Conservation (phyloP, 1,140 invertebrate species). For the Coboldia fuscipes region DNA sequence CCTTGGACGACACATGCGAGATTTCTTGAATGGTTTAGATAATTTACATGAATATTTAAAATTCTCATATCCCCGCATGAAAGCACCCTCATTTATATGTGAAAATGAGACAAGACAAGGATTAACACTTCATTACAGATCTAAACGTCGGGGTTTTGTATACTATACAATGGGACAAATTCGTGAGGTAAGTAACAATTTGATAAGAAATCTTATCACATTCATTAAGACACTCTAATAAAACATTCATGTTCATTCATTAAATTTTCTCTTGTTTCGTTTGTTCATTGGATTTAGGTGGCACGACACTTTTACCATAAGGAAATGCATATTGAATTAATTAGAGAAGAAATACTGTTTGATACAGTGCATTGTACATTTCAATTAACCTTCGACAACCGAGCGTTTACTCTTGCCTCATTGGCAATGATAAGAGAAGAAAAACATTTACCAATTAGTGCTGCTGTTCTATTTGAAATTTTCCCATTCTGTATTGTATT, state of each 20-base stretch:
- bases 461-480: constrained; percentile 82
- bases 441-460: constrained; percentile 66
- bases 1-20: constrained; percentile 76
- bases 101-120: constrained; percentile 85
- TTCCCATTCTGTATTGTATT: constrained; percentile 97
- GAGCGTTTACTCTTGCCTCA: constrained; percentile 58
- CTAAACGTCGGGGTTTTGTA: constrained; percentile 76
- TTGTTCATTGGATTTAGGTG: constrained; percentile 34
- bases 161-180: constrained; percentile 97
- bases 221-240: neutral
- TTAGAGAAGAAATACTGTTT: constrained; percentile 64
- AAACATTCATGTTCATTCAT: neutral
- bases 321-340: constrained; percentile 75
- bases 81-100: constrained; percentile 86
- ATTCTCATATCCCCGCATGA: constrained; percentile 83
- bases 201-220: constrained; percentile 1
- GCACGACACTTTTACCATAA: constrained; percentile 83
- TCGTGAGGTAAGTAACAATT: constrained; percentile 33
- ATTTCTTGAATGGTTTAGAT: constrained; percentile 90
- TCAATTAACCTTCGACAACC: constrained; percentile 84
- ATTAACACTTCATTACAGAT: constrained; percentile 80
- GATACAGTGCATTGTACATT: constrained; percentile 88
- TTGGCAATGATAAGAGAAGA: constrained; percentile 65
- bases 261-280: constrained; percentile 3
- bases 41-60: constrained; percentile 95